Percentiles rank a stretch among this genome's conserved stretches.
These are phyloP conservation scores for Menidia beryllina DNA, from an alignment of 2,113 vertebrate species.

Conservation along the genomic window DNA sequence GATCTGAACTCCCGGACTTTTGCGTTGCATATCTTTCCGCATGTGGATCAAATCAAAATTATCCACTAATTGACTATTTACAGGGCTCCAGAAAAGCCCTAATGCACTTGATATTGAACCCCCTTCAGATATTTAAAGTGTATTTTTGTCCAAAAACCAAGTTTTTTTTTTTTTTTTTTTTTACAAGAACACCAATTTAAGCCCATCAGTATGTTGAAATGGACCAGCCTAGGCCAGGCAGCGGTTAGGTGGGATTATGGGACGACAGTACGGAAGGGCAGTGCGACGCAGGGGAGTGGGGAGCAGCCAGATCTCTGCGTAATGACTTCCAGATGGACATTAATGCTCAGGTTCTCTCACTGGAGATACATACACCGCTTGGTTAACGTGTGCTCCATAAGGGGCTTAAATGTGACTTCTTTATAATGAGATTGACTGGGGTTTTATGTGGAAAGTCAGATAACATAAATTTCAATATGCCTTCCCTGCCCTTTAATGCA, in stretches of 20 bases:
- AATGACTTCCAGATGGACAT: constrained; percentile 92
- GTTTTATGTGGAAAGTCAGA: constrained; percentile 83
- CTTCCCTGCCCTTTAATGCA: constrained; percentile 55
- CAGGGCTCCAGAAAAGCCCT: constrained; percentile 91
- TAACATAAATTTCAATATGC: constrained; percentile 75
- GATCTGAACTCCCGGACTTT: constrained; percentile 24
- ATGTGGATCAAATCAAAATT: constrained; percentile 98
- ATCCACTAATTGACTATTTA: constrained; percentile 99
- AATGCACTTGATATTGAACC: constrained; percentile 99
- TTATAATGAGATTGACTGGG: constrained; percentile 80
- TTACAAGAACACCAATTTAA: constrained; percentile 94
- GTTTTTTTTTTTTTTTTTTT: constrained; percentile 81
- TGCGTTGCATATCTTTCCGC: constrained; percentile 73
- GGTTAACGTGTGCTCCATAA: constrained; percentile 60
- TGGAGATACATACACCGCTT: constrained; percentile 73
- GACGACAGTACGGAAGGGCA: constrained; percentile 85
- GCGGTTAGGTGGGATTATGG: constrained; percentile 85
- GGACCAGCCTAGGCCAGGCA: constrained; percentile 69
- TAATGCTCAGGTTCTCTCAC: constrained; percentile 67
- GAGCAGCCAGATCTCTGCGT: constrained; percentile 81
- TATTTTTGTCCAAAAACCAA: constrained; percentile 84
- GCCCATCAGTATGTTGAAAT: constrained; percentile 79
- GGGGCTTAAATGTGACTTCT: constrained; percentile 73
- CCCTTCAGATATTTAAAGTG: constrained; percentile 93
- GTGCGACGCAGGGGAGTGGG: constrained; percentile 80